A percentile compares a stretch with the other conserved stretches of the same genome.
These are phyloP conservation scores for Coreius guichenoti DNA, from an alignment of 2,797 vertebrate genomes.

Conservation along the genomic window DNA sequence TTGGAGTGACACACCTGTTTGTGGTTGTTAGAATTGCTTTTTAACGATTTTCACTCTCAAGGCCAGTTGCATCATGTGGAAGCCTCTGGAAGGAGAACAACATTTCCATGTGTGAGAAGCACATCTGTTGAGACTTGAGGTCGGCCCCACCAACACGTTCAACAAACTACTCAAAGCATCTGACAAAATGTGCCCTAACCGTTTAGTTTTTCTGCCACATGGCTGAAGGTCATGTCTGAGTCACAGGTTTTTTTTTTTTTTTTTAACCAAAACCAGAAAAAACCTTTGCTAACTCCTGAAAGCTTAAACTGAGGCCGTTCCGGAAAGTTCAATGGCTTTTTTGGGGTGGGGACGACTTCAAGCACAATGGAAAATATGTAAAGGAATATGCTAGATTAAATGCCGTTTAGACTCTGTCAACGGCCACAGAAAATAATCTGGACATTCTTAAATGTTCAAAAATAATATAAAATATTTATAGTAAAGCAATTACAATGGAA, in stretches of 20 bases:
- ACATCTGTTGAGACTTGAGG: constrained; percentile 48
- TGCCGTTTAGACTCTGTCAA: neutral
- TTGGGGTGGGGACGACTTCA: neutral
- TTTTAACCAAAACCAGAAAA: neutral
- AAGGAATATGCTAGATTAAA: neutral
- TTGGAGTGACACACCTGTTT: constrained; percentile 49
- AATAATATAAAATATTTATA: neutral
- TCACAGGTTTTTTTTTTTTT: neutral
- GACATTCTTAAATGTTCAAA: neutral
- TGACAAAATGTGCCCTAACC: neutral
- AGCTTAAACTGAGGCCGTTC: neutral
- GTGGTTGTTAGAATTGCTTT: constrained; percentile 33
- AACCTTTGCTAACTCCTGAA: neutral
- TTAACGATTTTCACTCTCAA: constrained; percentile 25
- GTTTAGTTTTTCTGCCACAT: constrained; percentile 6
- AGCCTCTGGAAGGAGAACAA: constrained; percentile 32
- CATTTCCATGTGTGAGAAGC: constrained; percentile 45
- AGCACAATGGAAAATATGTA: neutral
- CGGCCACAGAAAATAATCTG: constrained; percentile 7
- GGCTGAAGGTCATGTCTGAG: constrained; percentile 9
- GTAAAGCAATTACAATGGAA: neutral
- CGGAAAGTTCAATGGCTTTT: neutral
- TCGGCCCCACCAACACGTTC: constrained; percentile 16
- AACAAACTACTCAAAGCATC: constrained; percentile 1
- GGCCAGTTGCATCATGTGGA: constrained; percentile 8